Evolutionary conservation across 2,113 vertebrate species (phyloP), one percentile per base, ranked within the genome.

Genomic region (Marcusenius ussheri): DNA sequence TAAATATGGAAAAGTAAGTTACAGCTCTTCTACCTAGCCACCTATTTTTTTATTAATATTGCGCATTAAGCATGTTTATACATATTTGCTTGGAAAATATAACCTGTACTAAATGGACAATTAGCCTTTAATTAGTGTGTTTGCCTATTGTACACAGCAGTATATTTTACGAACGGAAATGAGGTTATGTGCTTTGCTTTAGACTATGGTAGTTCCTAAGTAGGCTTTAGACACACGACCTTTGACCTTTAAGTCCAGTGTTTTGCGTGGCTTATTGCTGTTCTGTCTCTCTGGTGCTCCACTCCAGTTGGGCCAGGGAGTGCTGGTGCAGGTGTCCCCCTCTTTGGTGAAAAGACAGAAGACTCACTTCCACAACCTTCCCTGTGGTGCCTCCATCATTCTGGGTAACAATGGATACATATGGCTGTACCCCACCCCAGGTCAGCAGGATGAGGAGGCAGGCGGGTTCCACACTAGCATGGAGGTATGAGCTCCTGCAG

Each of bases 311-410:
- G 97, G 97, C 62, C 98, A 99, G 92, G 98, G 98, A 3, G 97
- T 99, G 62, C 92, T 99, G 7, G 97, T 99, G 17, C 97, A 97
- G 93, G 96, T 99, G 1, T 98, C 98, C 0, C 98, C 98, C 0
- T 98, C 98, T 27, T 94, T 99, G 5, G 96, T 99, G 91, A 99
- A 98, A 91, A 96, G 98, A 58, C 98, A 99, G 93, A 99, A 99
- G 94, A 98, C 97, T 24, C 98, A 99, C 91, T 99, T 99, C 94
- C 98, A 99, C 3, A 97, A 99, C 92, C 92, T 99, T 90, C 97
- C 97, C 0, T 99, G 98, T 7, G 98, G 98, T 1, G 97, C 98
- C 0, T 99, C 98, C 0, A 92, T 99, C 89, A 99, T 99, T 90
- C 96, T 99, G 0, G 98, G 98, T 0, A 99, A 98, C 95, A 99